Conservation (phyloP, 2,888 invertebrate genomes). For the Parasteatoda lunata region DNA sequence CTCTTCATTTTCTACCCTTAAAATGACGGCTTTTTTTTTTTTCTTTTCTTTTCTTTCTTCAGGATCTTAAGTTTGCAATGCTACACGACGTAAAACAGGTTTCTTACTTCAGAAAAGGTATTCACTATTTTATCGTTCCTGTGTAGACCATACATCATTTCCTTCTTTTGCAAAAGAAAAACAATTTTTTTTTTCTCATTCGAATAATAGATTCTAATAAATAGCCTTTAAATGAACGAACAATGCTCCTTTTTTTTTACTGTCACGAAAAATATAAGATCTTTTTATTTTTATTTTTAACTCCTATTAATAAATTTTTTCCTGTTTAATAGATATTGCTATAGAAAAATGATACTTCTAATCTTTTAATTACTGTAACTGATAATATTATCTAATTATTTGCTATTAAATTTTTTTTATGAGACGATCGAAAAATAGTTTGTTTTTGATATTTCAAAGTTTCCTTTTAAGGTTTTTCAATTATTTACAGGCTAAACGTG, state of each 20-base stretch:
- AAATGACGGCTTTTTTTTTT: constrained; percentile 23
- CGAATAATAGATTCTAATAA: constrained; percentile 46
- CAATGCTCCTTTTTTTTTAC: constrained; percentile 10
- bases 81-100: constrained; percentile 38
- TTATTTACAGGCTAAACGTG: no score
- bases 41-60: constrained; percentile 8
- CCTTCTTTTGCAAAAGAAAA: constrained; percentile 19
- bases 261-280: not conserved
- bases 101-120: constrained; percentile 34
- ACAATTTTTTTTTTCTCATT: constrained; percentile 15
- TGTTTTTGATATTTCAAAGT: no score
- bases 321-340: no score
- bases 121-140: constrained; percentile 46
- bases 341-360: no score
- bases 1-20: constrained; percentile 56
- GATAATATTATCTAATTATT: no score
- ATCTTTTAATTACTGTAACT: no score
- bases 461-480: no score
- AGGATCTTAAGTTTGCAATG: constrained; percentile 21
- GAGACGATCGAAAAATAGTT: no score
- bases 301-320: no score
- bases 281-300: no score
- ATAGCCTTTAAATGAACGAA: constrained; percentile 40
- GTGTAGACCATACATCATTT: constrained; percentile 41
- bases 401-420: no score